Conservation (phyloP, 1,140 invertebrate species). For the Cydia amplana region DNA sequence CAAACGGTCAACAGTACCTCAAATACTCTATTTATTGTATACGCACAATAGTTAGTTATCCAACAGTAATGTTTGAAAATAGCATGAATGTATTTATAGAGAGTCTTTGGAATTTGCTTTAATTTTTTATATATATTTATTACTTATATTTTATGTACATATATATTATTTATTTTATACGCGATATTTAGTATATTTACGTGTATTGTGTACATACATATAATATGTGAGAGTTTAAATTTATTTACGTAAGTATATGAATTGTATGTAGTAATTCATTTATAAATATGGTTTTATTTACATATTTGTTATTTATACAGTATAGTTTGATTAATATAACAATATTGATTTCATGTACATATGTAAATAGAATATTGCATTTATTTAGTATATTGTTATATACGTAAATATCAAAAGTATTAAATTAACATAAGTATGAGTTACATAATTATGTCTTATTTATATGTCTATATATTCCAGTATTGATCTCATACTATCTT, state of each 20-base stretch:
- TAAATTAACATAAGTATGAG: constrained; percentile 44
- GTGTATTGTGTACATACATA: constrained; percentile 40
- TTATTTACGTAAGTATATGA: constrained; percentile 38
- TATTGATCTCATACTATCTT: constrained; percentile 23
- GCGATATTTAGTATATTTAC: constrained; percentile 38
- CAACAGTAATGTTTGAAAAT: constrained; percentile 39
- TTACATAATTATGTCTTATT: constrained; percentile 51
- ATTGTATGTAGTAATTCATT: constrained; percentile 40
- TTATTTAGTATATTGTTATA: constrained; percentile 47
- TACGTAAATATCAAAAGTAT: constrained; percentile 34
- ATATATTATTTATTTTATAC: constrained; percentile 35
- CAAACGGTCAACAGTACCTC: constrained; percentile 51
- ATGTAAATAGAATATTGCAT: constrained; percentile 68
- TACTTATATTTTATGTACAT: constrained; percentile 39
- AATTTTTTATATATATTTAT: constrained; percentile 42
- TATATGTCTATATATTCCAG: constrained; percentile 41
- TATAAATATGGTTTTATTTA: constrained; percentile 38
- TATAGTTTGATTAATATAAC: constrained; percentile 35
- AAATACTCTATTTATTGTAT: constrained; percentile 56
- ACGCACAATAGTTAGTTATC: constrained; percentile 33
- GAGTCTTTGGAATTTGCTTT: constrained; percentile 72
- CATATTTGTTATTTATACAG: constrained; percentile 41
- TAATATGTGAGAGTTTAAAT: constrained; percentile 38
- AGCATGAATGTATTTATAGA: constrained; percentile 40
- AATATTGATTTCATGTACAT: constrained; percentile 52